Percentiles rank a stretch among this genome's conserved stretches.
phyloP scores from a whole-genome alignment of 2,797 vertebrate genomes.

The Scolopax rusticola region DNA sequence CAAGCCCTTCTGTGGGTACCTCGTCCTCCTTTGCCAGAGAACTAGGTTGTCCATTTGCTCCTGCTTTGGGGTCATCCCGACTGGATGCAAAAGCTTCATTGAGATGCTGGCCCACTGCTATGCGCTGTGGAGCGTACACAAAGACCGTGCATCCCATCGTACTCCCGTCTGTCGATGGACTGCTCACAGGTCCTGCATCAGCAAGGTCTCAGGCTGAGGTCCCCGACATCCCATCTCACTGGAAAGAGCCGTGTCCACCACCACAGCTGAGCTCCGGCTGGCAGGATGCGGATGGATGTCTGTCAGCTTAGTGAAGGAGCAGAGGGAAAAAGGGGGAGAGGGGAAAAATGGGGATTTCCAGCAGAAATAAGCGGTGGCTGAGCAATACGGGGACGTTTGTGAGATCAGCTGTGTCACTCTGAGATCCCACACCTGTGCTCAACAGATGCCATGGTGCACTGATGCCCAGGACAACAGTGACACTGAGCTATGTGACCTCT shows the following conservation, averaged over 20 bases:
- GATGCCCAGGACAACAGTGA: fast-evolving
- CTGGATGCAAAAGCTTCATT: not conserved
- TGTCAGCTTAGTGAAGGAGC: not conserved
- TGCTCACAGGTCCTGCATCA: fast-evolving
- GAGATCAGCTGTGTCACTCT: fast-evolving
- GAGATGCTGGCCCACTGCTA: not conserved
- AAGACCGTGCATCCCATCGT: not conserved
- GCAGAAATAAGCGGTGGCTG: not conserved
- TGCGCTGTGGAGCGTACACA: fast-evolving
- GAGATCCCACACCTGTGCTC: not conserved
- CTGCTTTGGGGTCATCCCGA: not conserved
- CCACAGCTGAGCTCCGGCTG: fast-evolving
- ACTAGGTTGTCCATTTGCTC: not conserved
- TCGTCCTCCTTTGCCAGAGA: not conserved
- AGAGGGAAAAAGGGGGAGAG: not conserved
- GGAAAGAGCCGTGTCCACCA: fast-evolving
- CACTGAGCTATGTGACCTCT: not conserved
- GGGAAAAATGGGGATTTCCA: no score
- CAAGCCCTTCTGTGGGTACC: not conserved
- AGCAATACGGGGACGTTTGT: not conserved
- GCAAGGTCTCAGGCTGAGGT: not conserved
- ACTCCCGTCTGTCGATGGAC: not conserved
- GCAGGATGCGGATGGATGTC: fast-evolving
- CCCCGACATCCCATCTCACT: not conserved
- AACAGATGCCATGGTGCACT: fast-evolving